Evolutionary conservation across 2,888 invertebrate genomes (phyloP), one percentile per base, ranked within the genome.

Genomic region (Melinaea menophilus): DNA sequence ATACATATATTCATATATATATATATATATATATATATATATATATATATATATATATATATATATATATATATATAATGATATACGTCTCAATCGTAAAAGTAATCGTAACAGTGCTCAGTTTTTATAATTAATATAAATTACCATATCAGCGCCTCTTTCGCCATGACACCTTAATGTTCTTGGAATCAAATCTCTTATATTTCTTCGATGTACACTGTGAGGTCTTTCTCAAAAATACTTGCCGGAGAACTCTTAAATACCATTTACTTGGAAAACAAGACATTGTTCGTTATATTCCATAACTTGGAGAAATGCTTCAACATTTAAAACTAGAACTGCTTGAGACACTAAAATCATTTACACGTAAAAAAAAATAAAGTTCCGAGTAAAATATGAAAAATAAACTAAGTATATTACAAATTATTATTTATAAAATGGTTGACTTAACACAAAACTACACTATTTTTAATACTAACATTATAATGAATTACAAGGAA

Each of bases 131-230:
- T 9, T 41, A 41, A 5, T 41, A 41, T 41, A 9, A 41, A 9
- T 72, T 75, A 74, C 86, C 82, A 88, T 80, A 81, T 81, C 63
- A 80, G 77, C 71, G 81, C 66, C 71, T 76, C 56, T 79, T 81
- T 66, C 84, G 82, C 87, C 88, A 89, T 88, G 77, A 73, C 77
- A 81, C 82, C 69, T 79, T 82, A n/a, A 76, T 61, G 58, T 71
- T 72, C 66, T 78, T 80, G 45, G 76, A 72, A 63, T 82, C 81
- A 72, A 88, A 85, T 67, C 79, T 84, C 73, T 76, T 84, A 70
- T 88, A 88, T 63, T 86, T 85, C 67, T 77, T 81, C 67, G 75
- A 76, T 46, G 76, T 66, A 2, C 72, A 73, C 59, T 75, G 70
- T 60, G 72, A 68, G 63, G 73, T 71, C 67, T 79, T 83, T 72